Evolutionary conservation across 1,140 invertebrate genomes (phyloP).

Genomic region (Monochamus saltuarius): DNA sequence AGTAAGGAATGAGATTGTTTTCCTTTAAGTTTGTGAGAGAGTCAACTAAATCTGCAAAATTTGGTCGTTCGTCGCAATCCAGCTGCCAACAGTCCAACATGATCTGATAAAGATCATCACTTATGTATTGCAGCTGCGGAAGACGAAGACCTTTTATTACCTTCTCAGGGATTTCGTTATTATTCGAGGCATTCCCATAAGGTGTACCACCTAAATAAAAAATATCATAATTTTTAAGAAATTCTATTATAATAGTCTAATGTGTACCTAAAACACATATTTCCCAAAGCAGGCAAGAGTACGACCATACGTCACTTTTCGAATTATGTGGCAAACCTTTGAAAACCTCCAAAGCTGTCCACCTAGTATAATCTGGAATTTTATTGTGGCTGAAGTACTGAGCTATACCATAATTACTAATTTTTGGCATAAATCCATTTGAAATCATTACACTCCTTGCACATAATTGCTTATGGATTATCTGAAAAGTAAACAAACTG

Average conservation of each 20-base stretch:
- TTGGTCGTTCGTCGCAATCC: constrained; percentile 77
- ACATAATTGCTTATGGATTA: constrained; percentile 71
- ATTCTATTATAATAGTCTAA: constrained; percentile 1
- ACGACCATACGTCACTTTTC: constrained; percentile 81
- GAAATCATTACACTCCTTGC: constrained; percentile 69
- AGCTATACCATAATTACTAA: constrained; percentile 70
- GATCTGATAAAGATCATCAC: constrained; percentile 77
- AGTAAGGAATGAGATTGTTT: constrained; percentile 25
- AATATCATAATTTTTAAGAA: background rate
- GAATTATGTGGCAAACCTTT: constrained; percentile 63
- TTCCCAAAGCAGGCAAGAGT: constrained; percentile 81
- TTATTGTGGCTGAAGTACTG: constrained; percentile 51
- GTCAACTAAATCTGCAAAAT: constrained; percentile 61
- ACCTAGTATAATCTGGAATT: constrained; percentile 68
- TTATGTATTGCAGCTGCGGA: constrained; percentile 69
- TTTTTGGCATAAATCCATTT: constrained; percentile 64
- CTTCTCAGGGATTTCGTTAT: constrained; percentile 68
- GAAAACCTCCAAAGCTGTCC: constrained; percentile 76
- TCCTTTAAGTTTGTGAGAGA: constrained; percentile 41
- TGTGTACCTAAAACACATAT: constrained; percentile 68
- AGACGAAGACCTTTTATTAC: constrained; percentile 69
- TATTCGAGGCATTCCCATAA: constrained; percentile 66
- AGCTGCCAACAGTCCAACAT: constrained; percentile 82
- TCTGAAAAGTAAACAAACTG: constrained; percentile 53
- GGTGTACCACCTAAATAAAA: constrained; percentile 67